A percentile compares a stretch with the other conserved stretches of the same genome.
phyloP scores from a whole-genome alignment of 2,113 vertebrate species.

The Calidris pugnax region DNA sequence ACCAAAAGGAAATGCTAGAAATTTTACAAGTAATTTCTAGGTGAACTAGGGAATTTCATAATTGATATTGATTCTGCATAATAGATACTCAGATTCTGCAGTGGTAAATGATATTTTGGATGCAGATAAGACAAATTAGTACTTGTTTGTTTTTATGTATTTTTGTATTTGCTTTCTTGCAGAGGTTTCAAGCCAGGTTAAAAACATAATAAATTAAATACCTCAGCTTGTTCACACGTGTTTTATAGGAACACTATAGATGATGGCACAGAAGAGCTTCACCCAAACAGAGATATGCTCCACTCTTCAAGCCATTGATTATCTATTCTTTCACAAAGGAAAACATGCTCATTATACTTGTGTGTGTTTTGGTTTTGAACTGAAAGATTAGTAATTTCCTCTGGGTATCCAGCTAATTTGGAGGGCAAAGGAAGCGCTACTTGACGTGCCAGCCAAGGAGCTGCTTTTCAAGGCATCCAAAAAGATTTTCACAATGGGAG shows the following conservation, averaged over 20 bases:
- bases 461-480: background rate
- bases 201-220: background rate
- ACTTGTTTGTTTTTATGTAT: background rate
- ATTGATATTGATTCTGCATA: background rate
- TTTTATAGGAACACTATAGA: background rate
- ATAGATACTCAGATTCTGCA: background rate
- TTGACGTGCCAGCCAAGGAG: background rate
- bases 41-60: background rate
- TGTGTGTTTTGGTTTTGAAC: background rate
- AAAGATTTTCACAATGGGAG: background rate
- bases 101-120: background rate
- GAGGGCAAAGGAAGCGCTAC: background rate
- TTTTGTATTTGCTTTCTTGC: background rate
- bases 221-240: background rate
- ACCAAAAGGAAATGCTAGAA: background rate
- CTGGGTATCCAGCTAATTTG: constrained; percentile 16
- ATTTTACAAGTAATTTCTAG: background rate
- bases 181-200: background rate
- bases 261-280: background rate
- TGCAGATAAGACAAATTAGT: background rate
- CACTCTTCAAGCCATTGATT: background rate
- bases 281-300: background rate
- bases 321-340: background rate
- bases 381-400: constrained; percentile 19
- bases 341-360: background rate